These are phyloP conservation scores for Pentalonia nigronervosa DNA, from an alignment of 1,140 invertebrate genomes.

Conservation along the genomic window DNA sequence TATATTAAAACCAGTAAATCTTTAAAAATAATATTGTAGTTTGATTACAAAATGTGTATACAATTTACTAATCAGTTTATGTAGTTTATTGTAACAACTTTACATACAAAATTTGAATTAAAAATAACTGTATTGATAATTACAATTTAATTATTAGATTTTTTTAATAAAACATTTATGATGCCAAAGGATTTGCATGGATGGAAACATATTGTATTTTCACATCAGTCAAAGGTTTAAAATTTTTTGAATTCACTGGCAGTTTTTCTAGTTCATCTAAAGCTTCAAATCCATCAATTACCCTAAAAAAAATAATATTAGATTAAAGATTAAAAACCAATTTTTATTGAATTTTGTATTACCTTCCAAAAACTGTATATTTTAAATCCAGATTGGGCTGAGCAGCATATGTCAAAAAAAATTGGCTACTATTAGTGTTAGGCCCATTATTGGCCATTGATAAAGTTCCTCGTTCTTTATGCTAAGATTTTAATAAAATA, in stretches of 20 bases:
- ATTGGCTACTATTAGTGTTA: constrained; percentile 98
- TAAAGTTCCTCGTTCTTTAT: constrained; percentile 84
- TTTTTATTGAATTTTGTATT: constrained; percentile 63
- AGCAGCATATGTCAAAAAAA: constrained; percentile 93
- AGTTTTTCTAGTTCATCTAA: constrained; percentile 96
- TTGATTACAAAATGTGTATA: background rate
- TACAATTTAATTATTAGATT: background rate
- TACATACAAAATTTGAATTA: background rate
- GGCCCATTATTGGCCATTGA: constrained; percentile 99
- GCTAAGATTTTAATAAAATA: constrained; percentile 68
- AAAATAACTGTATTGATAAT: background rate
- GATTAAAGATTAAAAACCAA: background rate
- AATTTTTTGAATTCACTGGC: constrained; percentile 93
- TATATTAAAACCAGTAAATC: too few species aligned
- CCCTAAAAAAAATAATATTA: constrained; percentile 70
- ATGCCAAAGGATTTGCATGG: constrained; percentile 94
- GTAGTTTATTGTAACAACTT: background rate
- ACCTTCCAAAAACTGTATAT: constrained; percentile 97
- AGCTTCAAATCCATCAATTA: constrained; percentile 96
- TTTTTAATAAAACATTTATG: constrained; percentile 64
- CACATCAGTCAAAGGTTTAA: constrained; percentile 82
- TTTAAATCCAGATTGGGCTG: constrained; percentile 97
- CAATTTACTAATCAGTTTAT: background rate
- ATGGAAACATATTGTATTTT: constrained; percentile 89
- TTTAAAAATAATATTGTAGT: too few species aligned